Evolutionary conservation across 2,888 invertebrate species (phyloP), one percentile per base, ranked within the genome.

Genomic region (Synergus japonicus): DNA sequence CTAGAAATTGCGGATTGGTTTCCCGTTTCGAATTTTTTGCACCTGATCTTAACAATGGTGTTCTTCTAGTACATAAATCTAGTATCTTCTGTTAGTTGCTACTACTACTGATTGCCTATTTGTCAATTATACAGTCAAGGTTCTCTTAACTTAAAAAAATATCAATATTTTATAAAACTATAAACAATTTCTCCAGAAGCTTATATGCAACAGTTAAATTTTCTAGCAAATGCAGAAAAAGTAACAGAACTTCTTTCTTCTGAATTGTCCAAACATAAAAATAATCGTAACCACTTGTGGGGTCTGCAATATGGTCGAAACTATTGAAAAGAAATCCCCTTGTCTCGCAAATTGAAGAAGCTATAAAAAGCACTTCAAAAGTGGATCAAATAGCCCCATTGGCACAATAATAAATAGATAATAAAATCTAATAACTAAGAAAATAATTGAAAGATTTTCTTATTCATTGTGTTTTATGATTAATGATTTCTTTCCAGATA

Each of bases 401-500:
- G n/a, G 8, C 8, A n/a, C 54, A 8, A 49, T 49, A 49, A 15
- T 54, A 54, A 54, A 54, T 54, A n/a, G 54, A 54, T 8, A 54
- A 54, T 54, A 54, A 54, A n/a, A 54, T n/a, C 54, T n/a, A 54
- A n/a, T 54, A 54, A n/a, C 54, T 2, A 8, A 54, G 54, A n/a
- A 54, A 54, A n/a, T 54, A 54, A 60, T 60, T 60, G 12, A 22
- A 12, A 60, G 60, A 60, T 60, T n/a, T 12, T 60, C 60, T 60
- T 4, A 22, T 22, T 12, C 22, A 60, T 41, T 65, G 9, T 41
- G 29, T 49, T 49, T 69, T 37, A 13, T 69, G 69, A 69, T 69
- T 69, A 69, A 69, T 69, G 69, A 37, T 29, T 37, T 49, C 49
- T 49, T 69, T 46, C 4, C 13, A 37, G 15, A 73, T 54, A 37